phyloP scores from a whole-genome alignment of 2,888 invertebrate species.

The Acleris laterana region DNA sequence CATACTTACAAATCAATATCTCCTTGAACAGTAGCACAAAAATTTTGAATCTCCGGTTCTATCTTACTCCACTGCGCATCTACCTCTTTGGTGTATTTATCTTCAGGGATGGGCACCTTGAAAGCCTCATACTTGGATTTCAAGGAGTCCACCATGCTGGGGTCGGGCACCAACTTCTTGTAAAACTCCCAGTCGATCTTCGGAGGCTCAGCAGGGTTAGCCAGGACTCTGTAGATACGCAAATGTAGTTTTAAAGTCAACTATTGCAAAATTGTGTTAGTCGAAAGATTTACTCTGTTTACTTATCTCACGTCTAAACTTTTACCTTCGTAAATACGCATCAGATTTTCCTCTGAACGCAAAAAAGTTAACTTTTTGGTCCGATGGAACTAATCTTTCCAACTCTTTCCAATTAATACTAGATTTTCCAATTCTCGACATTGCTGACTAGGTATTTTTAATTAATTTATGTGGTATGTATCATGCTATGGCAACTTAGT shows the following conservation, averaged over 20 bases:
- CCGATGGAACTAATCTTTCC: slow-evolving; percentile 60
- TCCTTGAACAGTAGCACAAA: slow-evolving; percentile 53
- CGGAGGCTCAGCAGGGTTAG: slow-evolving; percentile 63
- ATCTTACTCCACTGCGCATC: slow-evolving; percentile 68
- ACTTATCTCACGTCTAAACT: not conserved
- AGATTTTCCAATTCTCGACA: slow-evolving; percentile 66
- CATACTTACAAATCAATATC: slow-evolving; percentile 56
- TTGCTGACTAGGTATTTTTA: slow-evolving; percentile 39
- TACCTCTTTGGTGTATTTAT: slow-evolving; percentile 52
- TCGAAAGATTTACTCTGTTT: not conserved
- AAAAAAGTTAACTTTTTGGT: slow-evolving; percentile 59
- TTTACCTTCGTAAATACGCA: slow-evolving; percentile 63
- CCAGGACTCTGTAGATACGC: slow-evolving; percentile 51
- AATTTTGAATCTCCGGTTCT: slow-evolving; percentile 59
- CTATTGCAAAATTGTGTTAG: no score
- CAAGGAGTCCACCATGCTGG: slow-evolving; percentile 66
- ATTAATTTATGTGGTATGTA: not conserved
- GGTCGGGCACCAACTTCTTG: slow-evolving; percentile 57
- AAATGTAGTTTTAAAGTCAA: no score
- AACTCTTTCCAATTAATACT: slow-evolving; percentile 67
- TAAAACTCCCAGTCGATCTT: slow-evolving; percentile 72
- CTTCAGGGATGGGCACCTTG: slow-evolving; percentile 65
- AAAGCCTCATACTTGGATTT: slow-evolving; percentile 55
- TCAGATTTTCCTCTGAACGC: slow-evolving; percentile 71
- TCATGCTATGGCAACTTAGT: no score